Evolutionary conservation across 35 echinoderm and acorn worm genomes (phyloP).

Genomic region (Nesometra sesokonis): DNA sequence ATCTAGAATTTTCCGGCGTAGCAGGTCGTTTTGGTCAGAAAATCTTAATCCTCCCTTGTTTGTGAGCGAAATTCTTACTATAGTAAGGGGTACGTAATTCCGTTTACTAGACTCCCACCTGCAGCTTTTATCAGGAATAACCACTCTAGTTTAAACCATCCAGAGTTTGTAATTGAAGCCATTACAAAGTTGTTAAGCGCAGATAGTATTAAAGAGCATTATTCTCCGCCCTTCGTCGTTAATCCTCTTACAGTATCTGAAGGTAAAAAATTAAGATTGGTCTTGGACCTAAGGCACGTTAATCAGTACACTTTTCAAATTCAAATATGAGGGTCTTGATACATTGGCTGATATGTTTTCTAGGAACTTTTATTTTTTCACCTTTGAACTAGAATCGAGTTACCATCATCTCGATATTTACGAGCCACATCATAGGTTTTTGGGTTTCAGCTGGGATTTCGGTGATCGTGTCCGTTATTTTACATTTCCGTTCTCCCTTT

Average conservation of each 20-base stretch:
- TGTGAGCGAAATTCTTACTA: not conserved
- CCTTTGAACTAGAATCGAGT: not conserved
- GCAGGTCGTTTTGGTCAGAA: slow-evolving; percentile 7
- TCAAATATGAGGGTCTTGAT: not conserved
- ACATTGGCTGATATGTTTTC: not conserved
- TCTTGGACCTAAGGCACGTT: slow-evolving; percentile 10
- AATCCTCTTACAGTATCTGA: slow-evolving; percentile 6
- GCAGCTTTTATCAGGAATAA: not conserved
- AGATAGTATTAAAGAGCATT: slow-evolving; percentile 12
- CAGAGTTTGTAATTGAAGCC: not conserved
- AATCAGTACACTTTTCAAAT: slow-evolving; percentile 9
- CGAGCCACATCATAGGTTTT: slow-evolving; percentile 11
- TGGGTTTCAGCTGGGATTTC: slow-evolving; percentile 22
- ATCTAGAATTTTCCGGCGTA: not conserved
- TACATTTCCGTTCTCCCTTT: slow-evolving; percentile 22
- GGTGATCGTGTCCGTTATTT: slow-evolving; percentile 8
- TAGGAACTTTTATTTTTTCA: not conserved
- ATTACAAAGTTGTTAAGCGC: not conserved
- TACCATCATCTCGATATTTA: slow-evolving; percentile 9
- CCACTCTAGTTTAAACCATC: not conserved
- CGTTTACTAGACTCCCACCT: not conserved
- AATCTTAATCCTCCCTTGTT: not conserved
- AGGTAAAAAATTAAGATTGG: slow-evolving; percentile 24
- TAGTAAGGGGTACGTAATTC: not conserved
- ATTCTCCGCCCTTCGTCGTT: slow-evolving; percentile 3